A percentile compares a stretch with the other conserved stretches of the same genome.
phyloP scores from a whole-genome alignment of 2,113 vertebrate genomes.

The Dendropsophus ebraccatus region DNA sequence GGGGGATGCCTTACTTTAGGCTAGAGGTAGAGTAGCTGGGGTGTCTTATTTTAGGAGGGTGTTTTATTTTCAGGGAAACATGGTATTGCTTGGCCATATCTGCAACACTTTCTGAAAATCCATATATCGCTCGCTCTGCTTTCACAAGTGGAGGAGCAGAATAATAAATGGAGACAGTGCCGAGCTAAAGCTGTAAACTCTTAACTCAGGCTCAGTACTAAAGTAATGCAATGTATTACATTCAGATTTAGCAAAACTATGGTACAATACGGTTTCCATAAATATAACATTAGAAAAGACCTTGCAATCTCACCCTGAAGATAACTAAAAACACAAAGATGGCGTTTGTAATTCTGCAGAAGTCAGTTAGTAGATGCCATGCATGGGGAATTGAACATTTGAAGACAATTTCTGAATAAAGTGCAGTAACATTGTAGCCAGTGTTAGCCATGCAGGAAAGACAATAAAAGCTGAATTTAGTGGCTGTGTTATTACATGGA shows the following conservation, averaged over 20 bases:
- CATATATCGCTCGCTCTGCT: too few species aligned
- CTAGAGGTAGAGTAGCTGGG: too few species aligned
- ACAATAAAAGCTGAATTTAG: background rate
- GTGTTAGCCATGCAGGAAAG: background rate
- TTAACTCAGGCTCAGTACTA: background rate
- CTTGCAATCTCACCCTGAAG: background rate
- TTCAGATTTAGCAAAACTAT: background rate
- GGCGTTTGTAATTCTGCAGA: background rate
- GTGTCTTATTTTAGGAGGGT: too few species aligned
- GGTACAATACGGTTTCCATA: background rate
- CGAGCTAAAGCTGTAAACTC: too few species aligned
- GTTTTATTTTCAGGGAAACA: too few species aligned
- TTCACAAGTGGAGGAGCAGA: too few species aligned
- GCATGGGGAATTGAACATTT: background rate
- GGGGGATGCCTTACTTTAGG: too few species aligned
- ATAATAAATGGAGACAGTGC: too few species aligned
- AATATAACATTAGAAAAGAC: background rate
- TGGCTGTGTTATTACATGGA: background rate
- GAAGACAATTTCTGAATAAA: background rate
- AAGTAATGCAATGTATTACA: background rate
- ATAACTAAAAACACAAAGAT: background rate
- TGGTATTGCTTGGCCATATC: too few species aligned
- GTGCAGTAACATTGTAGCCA: background rate
- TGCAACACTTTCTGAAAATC: too few species aligned
- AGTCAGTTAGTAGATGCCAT: background rate